Evolutionary conservation across 2,113 vertebrate species (phyloP).

Genomic region (Pelvicachromis taeniatus): DNA sequence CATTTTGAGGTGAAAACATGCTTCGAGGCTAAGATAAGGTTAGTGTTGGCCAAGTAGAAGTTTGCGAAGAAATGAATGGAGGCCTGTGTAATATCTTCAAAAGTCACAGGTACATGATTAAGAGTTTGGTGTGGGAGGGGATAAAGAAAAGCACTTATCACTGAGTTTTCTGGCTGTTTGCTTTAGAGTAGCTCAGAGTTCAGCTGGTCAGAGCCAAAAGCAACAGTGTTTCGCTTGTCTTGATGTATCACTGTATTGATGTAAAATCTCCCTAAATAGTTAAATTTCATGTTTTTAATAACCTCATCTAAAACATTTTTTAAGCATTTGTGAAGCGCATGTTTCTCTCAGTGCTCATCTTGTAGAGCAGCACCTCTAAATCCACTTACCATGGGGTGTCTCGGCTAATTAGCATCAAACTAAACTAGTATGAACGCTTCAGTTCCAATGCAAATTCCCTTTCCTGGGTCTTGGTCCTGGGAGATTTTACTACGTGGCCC

Average conservation of each 20-base stretch:
- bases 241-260: neutral
- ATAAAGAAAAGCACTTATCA: neutral
- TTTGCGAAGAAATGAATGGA: neutral
- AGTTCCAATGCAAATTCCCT: constrained; percentile 55
- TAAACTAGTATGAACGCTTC: constrained; percentile 56
- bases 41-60: neutral
- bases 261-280: neutral
- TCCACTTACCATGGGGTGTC: constrained; percentile 44
- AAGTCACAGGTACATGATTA: neutral
- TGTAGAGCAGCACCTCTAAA: constrained; percentile 11
- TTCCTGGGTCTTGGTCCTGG: constrained; percentile 48
- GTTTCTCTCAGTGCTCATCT: constrained; percentile 22
- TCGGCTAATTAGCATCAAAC: constrained; percentile 62
- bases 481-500: constrained; percentile 47
- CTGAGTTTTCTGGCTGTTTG: neutral
- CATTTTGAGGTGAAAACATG: neutral
- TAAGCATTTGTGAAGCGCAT: neutral
- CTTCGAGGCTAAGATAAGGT: neutral
- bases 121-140: neutral
- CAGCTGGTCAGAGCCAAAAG: neutral
- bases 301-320: neutral
- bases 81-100: neutral
- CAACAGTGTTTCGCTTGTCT: neutral
- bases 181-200: constrained; percentile 21
- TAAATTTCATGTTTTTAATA: neutral